Conservation (phyloP, 2,797 vertebrate species). For the Betta splendens region DNA sequence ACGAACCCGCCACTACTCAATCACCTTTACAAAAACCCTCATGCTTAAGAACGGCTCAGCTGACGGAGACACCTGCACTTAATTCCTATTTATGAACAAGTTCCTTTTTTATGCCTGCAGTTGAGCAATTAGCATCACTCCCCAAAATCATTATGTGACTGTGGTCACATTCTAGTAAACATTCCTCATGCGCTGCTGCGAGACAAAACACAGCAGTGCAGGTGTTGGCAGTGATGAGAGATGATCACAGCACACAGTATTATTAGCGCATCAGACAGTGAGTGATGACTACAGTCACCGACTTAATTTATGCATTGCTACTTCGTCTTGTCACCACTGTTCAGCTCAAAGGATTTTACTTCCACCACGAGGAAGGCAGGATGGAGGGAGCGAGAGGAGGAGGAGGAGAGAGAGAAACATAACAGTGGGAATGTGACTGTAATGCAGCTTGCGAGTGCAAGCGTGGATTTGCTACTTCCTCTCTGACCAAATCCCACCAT, state of each 20-base stretch:
- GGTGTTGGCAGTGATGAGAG: conserved; percentile 44
- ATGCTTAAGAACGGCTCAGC: no score
- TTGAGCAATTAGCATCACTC: conserved; percentile 20
- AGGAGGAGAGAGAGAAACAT: conserved; percentile 36
- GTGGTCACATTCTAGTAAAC: conserved; percentile 24
- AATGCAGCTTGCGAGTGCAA: conserved; percentile 75
- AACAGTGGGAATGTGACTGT: conserved; percentile 77
- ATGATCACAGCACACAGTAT: conserved; percentile 55
- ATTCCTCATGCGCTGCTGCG: background rate
- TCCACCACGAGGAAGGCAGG: conserved; percentile 48
- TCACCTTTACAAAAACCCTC: no score
- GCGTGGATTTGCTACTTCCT: conserved; percentile 83
- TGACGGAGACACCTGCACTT: conserved; percentile 20
- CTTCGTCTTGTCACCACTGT: conserved; percentile 73
- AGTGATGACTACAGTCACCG: conserved; percentile 67
- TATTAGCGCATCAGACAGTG: conserved; percentile 68
- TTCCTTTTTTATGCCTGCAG: conserved; percentile 7
- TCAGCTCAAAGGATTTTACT: conserved; percentile 72
- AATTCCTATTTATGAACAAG: background rate
- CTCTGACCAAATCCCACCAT: conserved; percentile 85
- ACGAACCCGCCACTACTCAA: no score
- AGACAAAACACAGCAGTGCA: conserved; percentile 36
- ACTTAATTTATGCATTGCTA: conserved; percentile 76
- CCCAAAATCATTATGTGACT: conserved; percentile 1
- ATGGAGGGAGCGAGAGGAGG: conserved; percentile 20